Percentiles rank a stretch among this genome's conserved stretches.
These are phyloP conservation scores for Pachyuromys duprasi DNA, from an alignment of 2,797 vertebrate species.

Conservation along the genomic window DNA sequence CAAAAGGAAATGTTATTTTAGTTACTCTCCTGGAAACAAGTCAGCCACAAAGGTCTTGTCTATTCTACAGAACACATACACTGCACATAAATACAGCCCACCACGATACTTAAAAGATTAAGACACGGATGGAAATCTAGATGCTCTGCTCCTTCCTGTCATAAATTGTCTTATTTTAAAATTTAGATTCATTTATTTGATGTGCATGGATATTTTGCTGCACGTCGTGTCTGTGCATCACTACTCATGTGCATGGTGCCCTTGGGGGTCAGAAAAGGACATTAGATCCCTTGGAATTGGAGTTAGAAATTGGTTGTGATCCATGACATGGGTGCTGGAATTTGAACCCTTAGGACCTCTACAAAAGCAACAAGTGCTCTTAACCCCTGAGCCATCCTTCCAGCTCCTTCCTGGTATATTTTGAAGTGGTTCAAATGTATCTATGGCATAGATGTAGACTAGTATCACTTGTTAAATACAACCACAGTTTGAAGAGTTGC, in stretches of 20 bases:
- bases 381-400: neutral
- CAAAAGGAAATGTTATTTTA: conserved; percentile 14
- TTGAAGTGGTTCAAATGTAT: neutral
- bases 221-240: neutral
- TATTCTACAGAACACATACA: neutral
- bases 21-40: neutral
- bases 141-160: neutral
- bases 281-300: too few relatives aligned
- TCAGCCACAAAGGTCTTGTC: neutral
- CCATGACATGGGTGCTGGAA: neutral
- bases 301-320: neutral
- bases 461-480: neutral
- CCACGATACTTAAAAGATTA: neutral
- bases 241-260: neutral
- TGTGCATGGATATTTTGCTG: neutral
- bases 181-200: neutral
- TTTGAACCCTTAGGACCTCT: neutral
- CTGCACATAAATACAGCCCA: neutral
- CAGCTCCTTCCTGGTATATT: neutral
- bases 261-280: neutral
- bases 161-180: neutral
- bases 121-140: neutral
- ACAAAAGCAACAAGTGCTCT: neutral
- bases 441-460: neutral
- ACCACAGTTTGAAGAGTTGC: conserved; percentile 45